These are phyloP conservation scores for Tipula helvola DNA, from an alignment of 2,888 invertebrate genomes.

Conservation along the genomic window DNA sequence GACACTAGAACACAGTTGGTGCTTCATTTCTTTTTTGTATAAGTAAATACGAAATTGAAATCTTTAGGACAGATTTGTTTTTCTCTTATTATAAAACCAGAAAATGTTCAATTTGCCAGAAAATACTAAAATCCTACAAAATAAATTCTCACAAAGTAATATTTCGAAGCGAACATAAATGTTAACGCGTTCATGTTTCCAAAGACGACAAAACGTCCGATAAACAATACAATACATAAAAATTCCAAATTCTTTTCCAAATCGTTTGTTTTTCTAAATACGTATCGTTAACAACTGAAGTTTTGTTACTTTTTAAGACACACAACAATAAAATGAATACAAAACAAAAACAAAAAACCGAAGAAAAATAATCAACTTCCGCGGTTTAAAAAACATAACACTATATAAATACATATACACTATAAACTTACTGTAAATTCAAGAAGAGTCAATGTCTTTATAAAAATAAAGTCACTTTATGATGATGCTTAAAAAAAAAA, in stretches of 20 bases:
- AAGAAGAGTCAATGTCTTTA: slow-evolving; percentile 4
- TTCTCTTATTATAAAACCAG: too few relatives aligned
- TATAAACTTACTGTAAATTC: not conserved
- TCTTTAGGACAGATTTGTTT: too few relatives aligned
- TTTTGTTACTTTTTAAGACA: not conserved
- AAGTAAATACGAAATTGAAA: too few relatives aligned
- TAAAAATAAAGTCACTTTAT: not conserved
- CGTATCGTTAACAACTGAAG: not conserved
- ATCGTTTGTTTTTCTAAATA: not conserved
- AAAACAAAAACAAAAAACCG: not conserved
- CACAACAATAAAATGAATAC: not conserved
- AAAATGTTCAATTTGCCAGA: too few relatives aligned
- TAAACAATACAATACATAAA: not conserved
- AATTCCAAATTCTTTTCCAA: not conserved
- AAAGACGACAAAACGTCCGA: not conserved
- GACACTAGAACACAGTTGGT: too few relatives aligned
- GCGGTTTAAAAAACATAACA: not conserved
- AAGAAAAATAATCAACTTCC: not conserved
- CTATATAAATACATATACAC: not conserved
- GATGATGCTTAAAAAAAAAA: not conserved
- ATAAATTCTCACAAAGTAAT: not conserved
- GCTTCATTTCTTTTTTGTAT: too few relatives aligned
- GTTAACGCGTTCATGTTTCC: not conserved
- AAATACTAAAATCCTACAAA: not conserved
- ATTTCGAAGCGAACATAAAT: not conserved